Evolutionary conservation across 1,140 invertebrate species (phyloP), one percentile per base, ranked within the genome.

Genomic region (Gryllus bimaculatus): DNA sequence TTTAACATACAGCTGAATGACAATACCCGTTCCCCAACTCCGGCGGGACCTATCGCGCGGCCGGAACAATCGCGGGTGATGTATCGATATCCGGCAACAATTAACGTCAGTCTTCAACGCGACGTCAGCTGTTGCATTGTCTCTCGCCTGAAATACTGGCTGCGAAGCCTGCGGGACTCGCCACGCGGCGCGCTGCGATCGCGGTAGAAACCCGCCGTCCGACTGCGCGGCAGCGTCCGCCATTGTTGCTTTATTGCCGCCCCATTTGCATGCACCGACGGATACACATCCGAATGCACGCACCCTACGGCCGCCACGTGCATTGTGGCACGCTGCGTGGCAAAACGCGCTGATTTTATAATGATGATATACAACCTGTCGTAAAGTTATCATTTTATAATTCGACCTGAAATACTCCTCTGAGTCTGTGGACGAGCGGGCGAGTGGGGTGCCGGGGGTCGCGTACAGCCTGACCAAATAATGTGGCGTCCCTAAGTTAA

Each of bases 361-460:
- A 66, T 66, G 54, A 66, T 66, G 54, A 66, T 66, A 66, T 66
- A 66, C 54, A 66, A 18, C 26, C 54, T 66, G 54, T 18, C 54
- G 54, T 66, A 66, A 66, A 66, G 54, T 66, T 66, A 66, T 66
- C 54, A 66, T 66, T 66, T 66, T 66, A 66, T 66, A 66, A 66
- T 66, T 66, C 54, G 10, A 10, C 54, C 54, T 66, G 54, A 66
- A 66, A 66, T 66, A 66, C 54, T 10, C 54, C 54, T 66, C 54
- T 10, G 54, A 10, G 54, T 10, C 2, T 10, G 54, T 66, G 54
- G 54, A 7, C 7, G 10, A 66, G 18, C 54, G 10, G 54, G 18
- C 54, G 18, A 18, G 26, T 39, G 26, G 26, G 26, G 26, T 39
- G 5, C 26, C 1, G 26, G 26, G 26, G 26, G 26, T 39, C 26